These are phyloP conservation scores for Hirudinaria manillensis DNA, from an alignment of 2,888 invertebrate species.

Conservation along the genomic window DNA sequence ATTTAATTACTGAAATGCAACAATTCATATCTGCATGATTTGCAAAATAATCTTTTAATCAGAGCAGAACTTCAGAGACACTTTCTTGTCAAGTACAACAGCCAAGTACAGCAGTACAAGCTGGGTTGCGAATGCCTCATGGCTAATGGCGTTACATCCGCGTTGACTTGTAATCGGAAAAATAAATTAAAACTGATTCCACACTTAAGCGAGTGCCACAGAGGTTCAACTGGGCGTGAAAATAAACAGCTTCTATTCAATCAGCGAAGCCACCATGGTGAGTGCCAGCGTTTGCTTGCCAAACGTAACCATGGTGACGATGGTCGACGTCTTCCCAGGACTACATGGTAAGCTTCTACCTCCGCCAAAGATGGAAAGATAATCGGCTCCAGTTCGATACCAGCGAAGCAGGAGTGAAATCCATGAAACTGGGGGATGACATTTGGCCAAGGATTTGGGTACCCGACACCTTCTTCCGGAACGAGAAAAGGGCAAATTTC, in stretches of 20 bases:
- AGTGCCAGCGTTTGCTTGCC: too few species aligned
- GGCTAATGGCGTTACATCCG: too few species aligned
- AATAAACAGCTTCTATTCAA: slow-evolving; percentile 30
- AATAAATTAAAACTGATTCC: background rate
- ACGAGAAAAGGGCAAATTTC: slow-evolving; percentile 37
- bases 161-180: too few species aligned
- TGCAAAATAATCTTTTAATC: too few species aligned
- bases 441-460: slow-evolving; percentile 36
- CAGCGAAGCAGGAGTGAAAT: slow-evolving; percentile 20
- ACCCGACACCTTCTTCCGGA: slow-evolving; percentile 37
- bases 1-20: too few species aligned
- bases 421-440: slow-evolving; percentile 34
- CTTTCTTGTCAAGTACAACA: too few species aligned
- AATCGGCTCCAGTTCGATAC: slow-evolving; percentile 61
- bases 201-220: slow-evolving; percentile 12
- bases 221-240: slow-evolving; percentile 16
- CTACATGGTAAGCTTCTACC: slow-evolving; percentile 86
- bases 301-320: too few species aligned
- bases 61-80: too few species aligned
- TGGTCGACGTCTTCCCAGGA: slow-evolving; percentile 60
- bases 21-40: too few species aligned
- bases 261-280: slow-evolving; percentile 29
- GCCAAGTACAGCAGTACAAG: too few species aligned
- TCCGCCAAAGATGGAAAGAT: slow-evolving; percentile 87
- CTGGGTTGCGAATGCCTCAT: too few species aligned